phyloP scores from a whole-genome alignment of 35 echinoderm and acorn worm genomes.

The Lytechinus variegatus region DNA sequence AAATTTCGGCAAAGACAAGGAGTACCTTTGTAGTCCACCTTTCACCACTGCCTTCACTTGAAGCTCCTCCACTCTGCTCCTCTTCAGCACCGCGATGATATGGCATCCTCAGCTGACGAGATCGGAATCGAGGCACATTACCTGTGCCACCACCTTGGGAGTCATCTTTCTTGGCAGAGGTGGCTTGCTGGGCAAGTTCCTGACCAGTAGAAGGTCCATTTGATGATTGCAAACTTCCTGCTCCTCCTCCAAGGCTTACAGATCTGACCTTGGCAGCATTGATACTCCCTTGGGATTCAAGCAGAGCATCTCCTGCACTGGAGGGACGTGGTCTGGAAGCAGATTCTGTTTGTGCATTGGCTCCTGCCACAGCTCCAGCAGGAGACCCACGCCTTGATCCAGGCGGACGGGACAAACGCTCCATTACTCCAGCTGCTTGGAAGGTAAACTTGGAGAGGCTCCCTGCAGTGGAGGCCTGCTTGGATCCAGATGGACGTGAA shows the following conservation, averaged over 20 bases:
- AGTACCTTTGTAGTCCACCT: constrained; percentile 20
- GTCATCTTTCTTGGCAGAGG: not conserved
- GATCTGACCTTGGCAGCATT: not conserved
- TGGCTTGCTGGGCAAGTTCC: not conserved
- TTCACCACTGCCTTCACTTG: not conserved
- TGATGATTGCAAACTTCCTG: not conserved
- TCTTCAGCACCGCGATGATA: constrained; percentile 39
- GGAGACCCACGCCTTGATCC: not conserved
- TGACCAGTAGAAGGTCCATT: not conserved
- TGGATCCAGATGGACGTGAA: not conserved
- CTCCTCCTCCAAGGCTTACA: not conserved
- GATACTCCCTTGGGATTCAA: not conserved
- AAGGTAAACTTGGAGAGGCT: not conserved
- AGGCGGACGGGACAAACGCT: not conserved
- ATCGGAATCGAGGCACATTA: not conserved
- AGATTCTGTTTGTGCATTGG: not conserved
- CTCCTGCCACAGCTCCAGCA: not conserved
- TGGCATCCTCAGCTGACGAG: constrained; percentile 32
- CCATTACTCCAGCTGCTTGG: not conserved
- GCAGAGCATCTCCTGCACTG: constrained; percentile 25
- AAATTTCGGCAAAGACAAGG: not conserved
- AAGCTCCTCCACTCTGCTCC: not conserved
- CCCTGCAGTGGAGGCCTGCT: not conserved
- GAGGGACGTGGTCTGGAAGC: not conserved
- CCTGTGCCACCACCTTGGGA: not conserved